These are phyloP conservation scores for Tragopan temminckii DNA, from an alignment of 2,797 vertebrate species.

Conservation along the genomic window DNA sequence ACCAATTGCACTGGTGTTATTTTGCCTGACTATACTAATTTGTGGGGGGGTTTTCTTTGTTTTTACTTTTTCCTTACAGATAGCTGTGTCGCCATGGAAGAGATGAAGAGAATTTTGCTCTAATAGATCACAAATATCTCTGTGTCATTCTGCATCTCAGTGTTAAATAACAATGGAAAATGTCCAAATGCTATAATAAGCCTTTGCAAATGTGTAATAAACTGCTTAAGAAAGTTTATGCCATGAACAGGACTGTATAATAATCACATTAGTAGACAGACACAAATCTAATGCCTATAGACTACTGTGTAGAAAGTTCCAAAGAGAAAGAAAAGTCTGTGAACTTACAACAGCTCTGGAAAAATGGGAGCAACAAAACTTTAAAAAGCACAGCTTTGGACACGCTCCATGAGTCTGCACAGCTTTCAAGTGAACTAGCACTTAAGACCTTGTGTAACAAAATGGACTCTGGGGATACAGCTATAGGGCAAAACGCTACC, in stretches of 20 bases:
- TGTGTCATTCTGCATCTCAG: slow-evolving; percentile 58
- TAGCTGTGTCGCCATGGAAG: slow-evolving; percentile 67
- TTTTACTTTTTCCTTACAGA: slow-evolving; percentile 64
- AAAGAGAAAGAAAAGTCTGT: slow-evolving; percentile 78
- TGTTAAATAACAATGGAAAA: slow-evolving; percentile 70
- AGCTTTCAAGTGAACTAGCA: slow-evolving; percentile 88
- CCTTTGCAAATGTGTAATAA: slow-evolving; percentile 72
- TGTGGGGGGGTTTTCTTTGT: not conserved
- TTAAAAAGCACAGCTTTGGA: slow-evolving; percentile 82
- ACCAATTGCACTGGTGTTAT: not conserved
- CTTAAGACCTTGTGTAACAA: slow-evolving; percentile 83
- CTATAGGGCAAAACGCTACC: slow-evolving; percentile 90
- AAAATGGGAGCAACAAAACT: slow-evolving; percentile 85
- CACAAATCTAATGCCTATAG: slow-evolving; percentile 78
- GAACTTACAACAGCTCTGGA: slow-evolving; percentile 74
- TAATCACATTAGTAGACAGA: slow-evolving; percentile 69
- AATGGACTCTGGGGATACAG: slow-evolving; percentile 93
- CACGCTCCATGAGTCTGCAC: slow-evolving; percentile 86
- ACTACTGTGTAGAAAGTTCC: slow-evolving; percentile 77
- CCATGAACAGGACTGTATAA: slow-evolving; percentile 81
- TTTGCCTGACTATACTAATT: slow-evolving; percentile 11
- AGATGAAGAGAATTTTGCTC: slow-evolving; percentile 65
- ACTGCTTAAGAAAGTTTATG: slow-evolving; percentile 72
- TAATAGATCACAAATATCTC: slow-evolving; percentile 73
- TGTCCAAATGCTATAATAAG: slow-evolving; percentile 74